Evolutionary conservation across 2,113 vertebrate genomes (phyloP).

Genomic region (Malurus melanocephalus): DNA sequence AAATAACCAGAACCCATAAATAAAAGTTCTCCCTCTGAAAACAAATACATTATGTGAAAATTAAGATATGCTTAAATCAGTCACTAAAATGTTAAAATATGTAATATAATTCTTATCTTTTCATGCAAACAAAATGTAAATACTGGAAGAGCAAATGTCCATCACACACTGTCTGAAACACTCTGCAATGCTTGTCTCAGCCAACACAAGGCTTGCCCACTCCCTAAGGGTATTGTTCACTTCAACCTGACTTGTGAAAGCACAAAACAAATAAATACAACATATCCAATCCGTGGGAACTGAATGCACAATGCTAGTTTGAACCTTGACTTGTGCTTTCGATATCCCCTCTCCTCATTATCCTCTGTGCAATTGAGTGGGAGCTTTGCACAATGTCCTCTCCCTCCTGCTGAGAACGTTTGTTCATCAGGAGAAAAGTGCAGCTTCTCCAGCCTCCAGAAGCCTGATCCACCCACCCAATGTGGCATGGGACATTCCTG

Average conservation of each 20-base stretch:
- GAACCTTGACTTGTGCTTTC: neutral
- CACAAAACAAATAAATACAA: neutral
- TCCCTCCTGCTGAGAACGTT: neutral
- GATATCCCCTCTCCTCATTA: neutral
- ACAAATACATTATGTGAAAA: neutral
- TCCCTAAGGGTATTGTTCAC: neutral
- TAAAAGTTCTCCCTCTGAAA: neutral
- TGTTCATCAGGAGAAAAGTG: neutral
- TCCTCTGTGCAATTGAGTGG: neutral
- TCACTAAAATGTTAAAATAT: neutral
- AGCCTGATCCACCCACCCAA: neutral
- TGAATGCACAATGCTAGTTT: neutral
- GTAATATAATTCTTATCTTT: neutral
- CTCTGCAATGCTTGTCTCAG: neutral
- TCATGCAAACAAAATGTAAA: neutral
- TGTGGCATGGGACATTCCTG: accelerated
- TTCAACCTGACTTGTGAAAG: neutral
- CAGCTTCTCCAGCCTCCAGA: neutral
- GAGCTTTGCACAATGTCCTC: neutral
- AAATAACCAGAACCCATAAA: neutral
- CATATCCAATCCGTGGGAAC: neutral
- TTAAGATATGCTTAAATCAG: neutral
- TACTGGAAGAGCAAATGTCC: neutral
- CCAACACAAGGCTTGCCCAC: accelerated
- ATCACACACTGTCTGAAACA: neutral